Evolutionary conservation across 2,888 invertebrate genomes (phyloP), one percentile per base, ranked within the genome.

Genomic region (Deilephila elpenor): DNA sequence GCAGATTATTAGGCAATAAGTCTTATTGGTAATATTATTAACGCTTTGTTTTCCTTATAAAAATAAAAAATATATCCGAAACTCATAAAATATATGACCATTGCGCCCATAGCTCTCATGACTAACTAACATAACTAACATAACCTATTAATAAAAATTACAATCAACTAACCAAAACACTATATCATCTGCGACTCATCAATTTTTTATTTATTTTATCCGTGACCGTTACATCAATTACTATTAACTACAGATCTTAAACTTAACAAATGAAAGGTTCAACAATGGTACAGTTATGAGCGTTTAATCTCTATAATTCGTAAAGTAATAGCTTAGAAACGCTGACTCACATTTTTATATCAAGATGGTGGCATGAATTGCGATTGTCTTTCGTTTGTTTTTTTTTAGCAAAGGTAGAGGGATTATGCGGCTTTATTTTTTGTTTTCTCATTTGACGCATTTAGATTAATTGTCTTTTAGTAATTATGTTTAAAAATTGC

Each of bases 191-290:
- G n/a, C 37, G 44, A 59, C 51, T 56, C n/a, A 62, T 72, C 53
- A n/a, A 53, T 53, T 59, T 62, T 29, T 62, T 72, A 62, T 32
- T 56, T 56, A 56, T 72, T 60, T 25, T 60, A 56, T 53, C 32
- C 61, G 32, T n/a, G 17, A 72, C 62, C 72, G 72, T 62, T 72
- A 67, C 67, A 62, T 72, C 61, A 62, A 61, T 72, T 62, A 62
- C 61, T 72, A 44, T 62, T 67, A 67, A 67, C 67, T 67, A 51
- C 67, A 67, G 67, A 67, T 67, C 67, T 67, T 67, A 67, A 67
- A 67, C 67, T 67, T 51, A 67, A 67, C 67, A 67, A 67, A 67
- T 67, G 67, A 51, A 67, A 51, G 51, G 44, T 67, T 67, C 67
- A 67, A 67, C 67, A 67, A 67, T 67, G 67, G 56, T 56, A 56